Evolutionary conservation across 2,113 vertebrate species (phyloP), one percentile per base, ranked within the genome.

Genomic region (Scomber scombrus): DNA sequence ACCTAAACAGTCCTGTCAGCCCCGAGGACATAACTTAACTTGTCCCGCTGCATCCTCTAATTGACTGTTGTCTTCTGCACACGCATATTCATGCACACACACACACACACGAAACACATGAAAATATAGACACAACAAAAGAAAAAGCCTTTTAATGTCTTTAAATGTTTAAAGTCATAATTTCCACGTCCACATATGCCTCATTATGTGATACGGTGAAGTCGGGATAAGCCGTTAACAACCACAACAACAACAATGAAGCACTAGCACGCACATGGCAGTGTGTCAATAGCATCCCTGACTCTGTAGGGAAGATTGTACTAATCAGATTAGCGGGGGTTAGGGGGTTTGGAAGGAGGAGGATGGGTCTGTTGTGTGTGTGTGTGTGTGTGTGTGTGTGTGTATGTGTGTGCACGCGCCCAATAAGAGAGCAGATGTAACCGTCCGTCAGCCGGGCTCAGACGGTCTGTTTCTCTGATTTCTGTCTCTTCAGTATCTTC

Each of bases 251-350:
- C 76, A 85, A 72, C 61, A 49, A 70, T 18, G 19, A 64, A 72
- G 14, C 73, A 49, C 65, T 57, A 72, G 65, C 78, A 71, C 5
- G 15, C 60, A 71, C 47, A 31, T 26, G 14, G 45, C 65, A 8
- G 78, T 71, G 74, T 75, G 77, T 88, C 80, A 79, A 16, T 34
- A 60, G 81, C 56, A 88, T 89, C 81, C 66, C 51, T 79, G 66
- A 45, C 75, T 86, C 85, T 73, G 69, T 47, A 63, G 82, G 83
- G 65, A 85, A 85, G 78, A 80, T 80, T 49, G 61, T 14, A 58
- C 71, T 93, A 92, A 93, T 92, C 91, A 89, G 92, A 92, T 93
- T 93, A 93, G 40, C 16, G 21, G 71, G 71, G 78, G 85, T 89
- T 88, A 84, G 49, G 78, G 75, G 79, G 85, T 90, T 81, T 83